Percentiles rank a stretch among this genome's conserved stretches.
Evolutionary conservation across 2,113 vertebrate genomes (phyloP).

Genomic region (Mirza zaza): DNA sequence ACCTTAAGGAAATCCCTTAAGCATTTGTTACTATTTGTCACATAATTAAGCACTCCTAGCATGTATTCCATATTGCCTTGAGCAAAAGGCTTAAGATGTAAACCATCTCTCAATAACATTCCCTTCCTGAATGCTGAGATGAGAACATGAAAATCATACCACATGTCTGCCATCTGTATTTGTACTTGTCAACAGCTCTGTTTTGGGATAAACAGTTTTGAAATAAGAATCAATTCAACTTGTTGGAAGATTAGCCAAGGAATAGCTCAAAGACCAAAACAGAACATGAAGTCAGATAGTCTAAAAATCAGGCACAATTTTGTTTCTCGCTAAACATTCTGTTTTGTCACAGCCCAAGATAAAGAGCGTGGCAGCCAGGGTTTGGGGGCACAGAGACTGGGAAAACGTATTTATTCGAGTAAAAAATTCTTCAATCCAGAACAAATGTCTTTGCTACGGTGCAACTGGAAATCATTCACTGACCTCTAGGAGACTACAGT

Average conservation of each 20-base stretch:
- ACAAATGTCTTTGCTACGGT: constrained; percentile 44
- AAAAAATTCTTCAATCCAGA: constrained; percentile 29
- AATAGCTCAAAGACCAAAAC: constrained; percentile 72
- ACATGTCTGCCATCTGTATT: constrained; percentile 74
- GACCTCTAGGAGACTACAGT: constrained; percentile 53
- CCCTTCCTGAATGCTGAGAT: constrained; percentile 31
- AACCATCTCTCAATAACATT: constrained; percentile 36
- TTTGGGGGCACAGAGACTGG: background rate
- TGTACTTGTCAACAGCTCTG: constrained; percentile 75
- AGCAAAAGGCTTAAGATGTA: background rate
- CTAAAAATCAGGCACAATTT: constrained; percentile 21
- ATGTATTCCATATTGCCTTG: background rate
- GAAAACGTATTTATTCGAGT: constrained; percentile 10
- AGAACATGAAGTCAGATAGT: constrained; percentile 63
- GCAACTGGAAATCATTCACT: constrained; percentile 41
- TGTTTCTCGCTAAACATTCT: constrained; percentile 32
- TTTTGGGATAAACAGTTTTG: constrained; percentile 75
- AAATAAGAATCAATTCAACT: constrained; percentile 72
- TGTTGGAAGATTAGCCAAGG: constrained; percentile 67
- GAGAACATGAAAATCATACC: constrained; percentile 55
- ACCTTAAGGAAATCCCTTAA: background rate
- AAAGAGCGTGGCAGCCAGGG: background rate
- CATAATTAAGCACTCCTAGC: constrained; percentile 29
- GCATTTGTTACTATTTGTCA: background rate
- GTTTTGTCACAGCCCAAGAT: constrained; percentile 29